phyloP scores from a whole-genome alignment of 2,797 vertebrate species.

The Tenualosa thibaudeaui region DNA sequence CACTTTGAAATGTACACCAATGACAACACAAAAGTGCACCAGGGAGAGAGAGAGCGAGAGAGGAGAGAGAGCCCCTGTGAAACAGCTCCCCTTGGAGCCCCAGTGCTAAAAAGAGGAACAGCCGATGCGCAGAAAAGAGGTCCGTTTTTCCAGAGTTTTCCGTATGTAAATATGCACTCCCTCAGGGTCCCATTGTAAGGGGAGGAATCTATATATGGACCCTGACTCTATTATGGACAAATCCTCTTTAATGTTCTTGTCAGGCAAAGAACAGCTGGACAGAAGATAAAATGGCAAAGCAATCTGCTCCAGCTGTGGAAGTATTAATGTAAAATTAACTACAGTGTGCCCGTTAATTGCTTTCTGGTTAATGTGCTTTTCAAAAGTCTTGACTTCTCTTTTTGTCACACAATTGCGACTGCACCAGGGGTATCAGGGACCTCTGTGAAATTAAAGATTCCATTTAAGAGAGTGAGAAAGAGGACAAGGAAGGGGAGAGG shows the following conservation, averaged over 20 bases:
- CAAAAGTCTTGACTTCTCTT: conserved; percentile 74
- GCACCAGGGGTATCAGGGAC: conserved; percentile 67
- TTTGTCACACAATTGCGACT: conserved; percentile 72
- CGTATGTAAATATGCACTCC: conserved; percentile 70
- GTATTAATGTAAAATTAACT: conserved; percentile 82
- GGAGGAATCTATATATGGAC: conserved; percentile 73
- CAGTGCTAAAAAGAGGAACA: conserved; percentile 59
- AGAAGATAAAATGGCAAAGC: conserved; percentile 75
- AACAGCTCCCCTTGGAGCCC: conserved; percentile 62
- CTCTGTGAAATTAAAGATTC: conserved; percentile 78
- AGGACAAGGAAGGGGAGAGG: neutral
- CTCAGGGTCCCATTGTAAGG: conserved; percentile 61
- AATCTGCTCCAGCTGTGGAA: conserved; percentile 77
- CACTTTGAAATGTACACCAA: conserved; percentile 72
- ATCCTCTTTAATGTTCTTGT: conserved; percentile 80
- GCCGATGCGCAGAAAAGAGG: conserved; percentile 62
- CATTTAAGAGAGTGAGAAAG: conserved; percentile 64
- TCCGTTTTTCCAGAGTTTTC: conserved; percentile 65
- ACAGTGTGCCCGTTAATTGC: conserved; percentile 80
- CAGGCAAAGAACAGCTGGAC: conserved; percentile 75
- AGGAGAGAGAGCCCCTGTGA: conserved; percentile 59
- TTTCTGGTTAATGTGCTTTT: conserved; percentile 81
- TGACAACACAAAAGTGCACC: conserved; percentile 57
- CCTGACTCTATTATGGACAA: conserved; percentile 73
- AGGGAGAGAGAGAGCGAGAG: conserved; percentile 1